Percentiles rank a stretch among this genome's conserved stretches.
Evolutionary conservation across 2,888 invertebrate species (phyloP).

Genomic region (Arrhopalites spinosus): DNA sequence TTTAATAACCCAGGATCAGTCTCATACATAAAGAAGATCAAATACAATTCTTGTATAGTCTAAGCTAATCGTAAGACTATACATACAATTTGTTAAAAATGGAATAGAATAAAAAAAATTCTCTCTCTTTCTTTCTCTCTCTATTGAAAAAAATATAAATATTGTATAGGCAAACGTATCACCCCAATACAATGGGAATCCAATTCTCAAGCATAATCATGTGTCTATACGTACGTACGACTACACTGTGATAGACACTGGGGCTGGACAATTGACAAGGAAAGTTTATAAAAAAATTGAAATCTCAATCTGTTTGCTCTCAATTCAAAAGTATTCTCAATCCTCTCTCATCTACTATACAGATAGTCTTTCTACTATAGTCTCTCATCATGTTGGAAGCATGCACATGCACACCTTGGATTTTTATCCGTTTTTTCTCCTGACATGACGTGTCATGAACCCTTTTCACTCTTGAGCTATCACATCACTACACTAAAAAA

Average conservation of each 20-base stretch:
- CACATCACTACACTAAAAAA: not conserved
- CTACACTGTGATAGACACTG: not conserved
- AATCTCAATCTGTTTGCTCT: constrained; percentile 9
- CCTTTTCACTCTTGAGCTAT: not conserved
- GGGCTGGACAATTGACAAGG: too few species aligned
- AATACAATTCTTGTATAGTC: not conserved
- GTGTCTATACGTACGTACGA: constrained; percentile 26
- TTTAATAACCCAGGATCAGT: not conserved
- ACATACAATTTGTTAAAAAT: constrained; percentile 2
- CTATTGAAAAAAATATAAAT: not conserved
- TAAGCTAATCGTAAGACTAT: constrained; percentile 1
- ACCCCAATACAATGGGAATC: constrained; percentile 45
- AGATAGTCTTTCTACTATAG: not conserved
- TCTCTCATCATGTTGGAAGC: too few species aligned
- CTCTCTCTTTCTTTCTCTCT: too few species aligned
- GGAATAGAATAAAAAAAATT: not conserved
- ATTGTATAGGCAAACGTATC: not conserved
- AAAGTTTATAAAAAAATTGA: not conserved
- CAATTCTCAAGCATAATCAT: constrained; percentile 44
- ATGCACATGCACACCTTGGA: not conserved
- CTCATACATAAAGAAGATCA: not conserved
- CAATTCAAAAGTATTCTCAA: not conserved
- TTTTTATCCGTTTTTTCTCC: constrained; percentile 3
- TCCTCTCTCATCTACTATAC: not conserved
- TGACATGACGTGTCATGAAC: not conserved